A percentile compares a stretch with the other conserved stretches of the same genome.
Evolutionary conservation across 2,113 vertebrate species (phyloP).

Genomic region (Centrocercus urophasianus): DNA sequence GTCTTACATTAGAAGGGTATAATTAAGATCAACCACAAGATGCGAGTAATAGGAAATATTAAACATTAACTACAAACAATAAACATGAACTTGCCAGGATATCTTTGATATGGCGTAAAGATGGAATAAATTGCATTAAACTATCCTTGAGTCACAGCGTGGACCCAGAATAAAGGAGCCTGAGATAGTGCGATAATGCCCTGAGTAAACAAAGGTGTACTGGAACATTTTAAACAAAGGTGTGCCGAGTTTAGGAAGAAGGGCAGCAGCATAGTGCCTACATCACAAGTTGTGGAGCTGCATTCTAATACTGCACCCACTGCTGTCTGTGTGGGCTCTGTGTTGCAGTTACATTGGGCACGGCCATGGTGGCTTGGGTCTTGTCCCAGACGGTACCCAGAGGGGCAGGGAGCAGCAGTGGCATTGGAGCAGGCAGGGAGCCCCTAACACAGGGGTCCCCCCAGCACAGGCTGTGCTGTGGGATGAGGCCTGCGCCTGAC

Average conservation of each 20-base stretch:
- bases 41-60: constrained; percentile 66
- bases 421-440: neutral
- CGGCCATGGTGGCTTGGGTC: neutral
- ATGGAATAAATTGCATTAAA: constrained; percentile 58
- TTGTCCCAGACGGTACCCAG: neutral
- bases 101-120: constrained; percentile 25
- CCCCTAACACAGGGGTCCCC: neutral
- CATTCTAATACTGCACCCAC: neutral
- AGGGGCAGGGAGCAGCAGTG: accelerated
- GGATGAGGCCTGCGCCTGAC: neutral
- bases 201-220: constrained; percentile 53
- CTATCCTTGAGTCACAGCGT: constrained; percentile 39
- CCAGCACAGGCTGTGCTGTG: accelerated
- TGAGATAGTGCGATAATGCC: constrained; percentile 54
- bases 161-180: constrained; percentile 24
- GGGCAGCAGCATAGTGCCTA: neutral
- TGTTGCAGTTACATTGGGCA: neutral
- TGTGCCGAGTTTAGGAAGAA: constrained; percentile 28
- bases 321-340: neutral
- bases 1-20: constrained; percentile 36
- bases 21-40: constrained; percentile 62
- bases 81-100: constrained; percentile 52
- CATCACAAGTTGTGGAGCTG: constrained; percentile 23
- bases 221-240: constrained; percentile 64
- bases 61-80: constrained; percentile 69